phyloP scores from a whole-genome alignment of 30 jellyfish, hydroid and myxozoan species.

The Turritopsis rubra region DNA sequence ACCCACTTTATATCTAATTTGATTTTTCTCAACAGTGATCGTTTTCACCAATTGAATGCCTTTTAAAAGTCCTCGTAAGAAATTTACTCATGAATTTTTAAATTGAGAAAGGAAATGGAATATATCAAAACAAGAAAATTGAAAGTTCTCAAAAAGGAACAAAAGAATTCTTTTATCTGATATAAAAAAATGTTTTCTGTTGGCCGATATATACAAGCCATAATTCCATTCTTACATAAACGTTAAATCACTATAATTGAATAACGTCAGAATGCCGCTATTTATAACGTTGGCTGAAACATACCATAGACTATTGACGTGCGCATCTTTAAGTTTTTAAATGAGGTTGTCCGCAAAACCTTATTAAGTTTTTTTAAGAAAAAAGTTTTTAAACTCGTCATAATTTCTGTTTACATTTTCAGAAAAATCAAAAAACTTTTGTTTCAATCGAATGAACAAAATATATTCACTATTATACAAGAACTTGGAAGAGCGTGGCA shows the following conservation, averaged over 20 bases:
- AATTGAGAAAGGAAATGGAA: background rate
- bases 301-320: background rate
- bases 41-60: too few relatives aligned
- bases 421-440: too few relatives aligned
- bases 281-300: background rate
- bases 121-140: background rate
- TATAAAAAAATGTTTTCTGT: background rate
- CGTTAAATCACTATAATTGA: background rate
- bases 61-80: too few relatives aligned
- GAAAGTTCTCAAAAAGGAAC: background rate
- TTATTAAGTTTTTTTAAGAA: too few relatives aligned
- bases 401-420: too few relatives aligned
- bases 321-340: background rate
- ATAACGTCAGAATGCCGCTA: background rate
- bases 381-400: too few relatives aligned
- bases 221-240: background rate
- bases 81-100: background rate
- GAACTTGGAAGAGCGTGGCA: too few relatives aligned
- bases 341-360: background rate
- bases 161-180: background rate
- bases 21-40: too few relatives aligned
- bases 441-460: too few relatives aligned
- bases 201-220: background rate
- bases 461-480: too few relatives aligned
- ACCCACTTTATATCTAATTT: too few relatives aligned